Base-by-base conservation (phyloP, 2,888 invertebrate genomes). In the Drosophila cognata region DNA sequence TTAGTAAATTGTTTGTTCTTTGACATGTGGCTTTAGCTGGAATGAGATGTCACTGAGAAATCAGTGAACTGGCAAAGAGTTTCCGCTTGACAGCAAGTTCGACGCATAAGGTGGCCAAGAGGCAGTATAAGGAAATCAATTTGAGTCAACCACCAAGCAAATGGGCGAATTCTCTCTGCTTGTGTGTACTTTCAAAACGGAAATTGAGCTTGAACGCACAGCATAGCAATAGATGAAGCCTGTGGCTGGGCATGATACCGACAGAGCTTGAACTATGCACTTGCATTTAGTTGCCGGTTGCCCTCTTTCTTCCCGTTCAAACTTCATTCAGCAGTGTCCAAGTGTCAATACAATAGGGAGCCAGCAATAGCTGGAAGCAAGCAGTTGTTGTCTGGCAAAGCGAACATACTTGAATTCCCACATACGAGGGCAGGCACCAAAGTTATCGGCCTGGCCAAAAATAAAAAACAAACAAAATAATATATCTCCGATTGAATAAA, bases 171-270 rank as follows among this genome's bases (percentile, higher is more conserved):
- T 33, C 43, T 36, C 7, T 33, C 4, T 25, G 13, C 25, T 10
- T 36, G 18, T 60, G 21, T 74, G 53, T 68, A 51, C 64, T 77
- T 71, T 51, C 55, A 4, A 58, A 63, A 25, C 61, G 79, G 73
- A 78, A 78, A 78, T 77, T 73, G 78, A 63, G 66, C 69, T 69
- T 69, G 60, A 51, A 63, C 43, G 52, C 59, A 52, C 50, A 29
- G 43, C 46, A 48, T 21, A 31, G 53, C 53, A 50, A 50, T 29
- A 43, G 29, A 25, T 31, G 46, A 35, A 25, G 36, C 21, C 29
- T n/a, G n/a, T 36, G 57, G 31, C 67, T 31, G 46, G 16, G 48
- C 28, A 29, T 13, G 36, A 18, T 28, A 18, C 28, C 46, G 18
- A 43, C n/a, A 46, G 33, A 50, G 10, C 48, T 21, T 29, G 29